Conservation (phyloP, 2,888 invertebrate species). For the Epinotia bilunana region DNA sequence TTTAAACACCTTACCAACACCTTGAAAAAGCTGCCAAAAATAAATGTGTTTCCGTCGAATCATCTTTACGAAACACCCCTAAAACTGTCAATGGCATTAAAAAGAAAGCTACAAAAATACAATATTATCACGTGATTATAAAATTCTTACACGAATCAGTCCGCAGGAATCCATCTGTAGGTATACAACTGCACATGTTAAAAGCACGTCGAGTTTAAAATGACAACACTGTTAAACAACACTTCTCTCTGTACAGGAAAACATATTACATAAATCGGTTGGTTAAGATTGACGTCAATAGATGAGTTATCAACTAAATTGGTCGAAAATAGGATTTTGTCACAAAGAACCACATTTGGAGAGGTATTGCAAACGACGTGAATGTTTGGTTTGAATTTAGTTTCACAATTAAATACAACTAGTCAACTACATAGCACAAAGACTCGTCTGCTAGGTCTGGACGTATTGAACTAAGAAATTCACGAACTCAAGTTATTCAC, state of each 20-base stretch:
- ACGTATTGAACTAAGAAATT: neutral
- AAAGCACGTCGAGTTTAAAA: conserved; percentile 7
- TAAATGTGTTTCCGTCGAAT: too few species aligned
- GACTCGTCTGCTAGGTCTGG: neutral
- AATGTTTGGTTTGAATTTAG: neutral
- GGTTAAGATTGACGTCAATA: conserved; percentile 2
- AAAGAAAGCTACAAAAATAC: neutral
- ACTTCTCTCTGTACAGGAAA: conserved; percentile 8
- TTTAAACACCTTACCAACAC: too few species aligned
- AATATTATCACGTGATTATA: neutral
- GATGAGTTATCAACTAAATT: neutral
- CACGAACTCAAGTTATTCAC: neutral
- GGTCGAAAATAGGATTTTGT: neutral
- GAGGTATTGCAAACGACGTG: neutral
- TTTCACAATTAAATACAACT: neutral
- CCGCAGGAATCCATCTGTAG: conserved; percentile 51
- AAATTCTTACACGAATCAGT: conserved; percentile 54
- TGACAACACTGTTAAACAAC: neutral
- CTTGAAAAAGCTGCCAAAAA: too few species aligned
- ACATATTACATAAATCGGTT: neutral
- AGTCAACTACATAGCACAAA: neutral
- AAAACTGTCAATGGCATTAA: neutral
- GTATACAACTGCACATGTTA: conserved; percentile 54
- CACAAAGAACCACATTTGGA: neutral
- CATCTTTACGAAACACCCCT: neutral